Evolutionary conservation across 2,113 vertebrate species (phyloP).

Genomic region (Colossoma macropomum): DNA sequence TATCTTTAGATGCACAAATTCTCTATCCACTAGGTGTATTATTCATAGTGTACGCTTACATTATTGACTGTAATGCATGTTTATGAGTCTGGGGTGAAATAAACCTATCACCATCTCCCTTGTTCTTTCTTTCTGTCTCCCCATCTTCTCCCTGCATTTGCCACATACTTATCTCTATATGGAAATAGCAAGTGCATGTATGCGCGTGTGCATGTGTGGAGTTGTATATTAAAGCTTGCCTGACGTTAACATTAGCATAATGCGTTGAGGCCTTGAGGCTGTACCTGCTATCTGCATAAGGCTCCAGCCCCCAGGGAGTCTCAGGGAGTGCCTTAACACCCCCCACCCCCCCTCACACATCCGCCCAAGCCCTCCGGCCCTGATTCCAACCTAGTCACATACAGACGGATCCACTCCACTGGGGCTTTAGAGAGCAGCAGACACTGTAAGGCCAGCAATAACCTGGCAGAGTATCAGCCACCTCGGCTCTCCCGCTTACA

Average conservation of each 20-base stretch:
- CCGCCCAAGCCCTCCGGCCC: conserved; percentile 39
- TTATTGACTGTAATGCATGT: conserved; percentile 24
- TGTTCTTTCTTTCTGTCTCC: conserved; percentile 52
- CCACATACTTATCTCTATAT: conserved; percentile 79
- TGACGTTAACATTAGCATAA: conserved; percentile 99
- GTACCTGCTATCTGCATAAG: conserved; percentile 98
- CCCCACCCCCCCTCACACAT: not conserved
- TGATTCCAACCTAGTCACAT: conserved; percentile 44
- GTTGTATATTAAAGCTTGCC: conserved; percentile 99
- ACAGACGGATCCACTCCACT: conserved; percentile 34
- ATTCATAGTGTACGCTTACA: conserved; percentile 3
- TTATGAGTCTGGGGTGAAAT: conserved; percentile 36
- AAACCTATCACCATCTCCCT: conserved; percentile 9
- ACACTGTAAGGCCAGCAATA: conserved; percentile 43
- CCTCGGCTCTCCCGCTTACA: conserved; percentile 43
- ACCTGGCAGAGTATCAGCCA: conserved; percentile 47
- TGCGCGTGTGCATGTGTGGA: conserved; percentile 83
- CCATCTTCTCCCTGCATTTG: conserved; percentile 53
- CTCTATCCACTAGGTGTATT: not conserved
- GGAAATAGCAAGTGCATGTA: conserved; percentile 92
- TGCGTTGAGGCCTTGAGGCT: conserved; percentile 96
- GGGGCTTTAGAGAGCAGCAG: conserved; percentile 49
- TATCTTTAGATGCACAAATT: not conserved
- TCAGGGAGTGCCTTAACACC: conserved; percentile 4
- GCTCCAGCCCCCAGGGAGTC: conserved; percentile 75